Base-by-base conservation (phyloP, 2,113 vertebrate species). In the Azemiops feae region DNA sequence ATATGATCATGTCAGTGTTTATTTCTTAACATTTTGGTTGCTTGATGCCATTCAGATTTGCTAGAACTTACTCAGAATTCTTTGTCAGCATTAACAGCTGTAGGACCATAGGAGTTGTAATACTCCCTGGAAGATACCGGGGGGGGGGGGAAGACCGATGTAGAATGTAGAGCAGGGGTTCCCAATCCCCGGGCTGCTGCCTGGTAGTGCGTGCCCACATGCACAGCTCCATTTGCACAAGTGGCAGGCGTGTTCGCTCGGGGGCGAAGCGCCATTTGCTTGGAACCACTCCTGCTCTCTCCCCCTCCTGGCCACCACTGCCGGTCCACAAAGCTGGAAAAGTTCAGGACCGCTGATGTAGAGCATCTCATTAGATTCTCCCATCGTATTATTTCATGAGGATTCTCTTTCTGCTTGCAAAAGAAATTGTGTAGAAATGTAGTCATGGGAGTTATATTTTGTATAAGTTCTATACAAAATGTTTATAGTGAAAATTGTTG, bases 1-100 rank as follows among this genome's bases (percentile, higher is more conserved):
- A 27, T 7, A 81, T 55, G 57, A 69, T 57, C 34, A 5, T 88
- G 94, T 47, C 92, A 85, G 92, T 30, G 47, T 95, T 94, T 94
- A 3, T 85, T 91, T 53, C 90, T 81, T 8, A 81, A 39, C 34
- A 43, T 22, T 81, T 39, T 39, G 34, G 3, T 43, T 22, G 18
- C 7, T 81, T 43, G 34, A 43, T 81, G 74, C 18, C 34, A 3
- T 81, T 81, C 7, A 43, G 34, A 81, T 81, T 43, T 81, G 74
- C 34, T 81, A 81, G 69, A 39, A 81, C 16, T 3, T 81, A 9
- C 50, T 53, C 87, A 53, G 39, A 50, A 87, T 87, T 53, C 27
- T n/a, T 87, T 18, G 7, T 30, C 47, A 10, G n/a, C 74, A 81
- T 81, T 81, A 81, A 81, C 74, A 81, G 34, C 6, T 43, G 3